Evolutionary conservation across 2,797 vertebrate genomes (phyloP), one percentile per base, ranked within the genome.

Genomic region (Siniperca obscura): DNA sequence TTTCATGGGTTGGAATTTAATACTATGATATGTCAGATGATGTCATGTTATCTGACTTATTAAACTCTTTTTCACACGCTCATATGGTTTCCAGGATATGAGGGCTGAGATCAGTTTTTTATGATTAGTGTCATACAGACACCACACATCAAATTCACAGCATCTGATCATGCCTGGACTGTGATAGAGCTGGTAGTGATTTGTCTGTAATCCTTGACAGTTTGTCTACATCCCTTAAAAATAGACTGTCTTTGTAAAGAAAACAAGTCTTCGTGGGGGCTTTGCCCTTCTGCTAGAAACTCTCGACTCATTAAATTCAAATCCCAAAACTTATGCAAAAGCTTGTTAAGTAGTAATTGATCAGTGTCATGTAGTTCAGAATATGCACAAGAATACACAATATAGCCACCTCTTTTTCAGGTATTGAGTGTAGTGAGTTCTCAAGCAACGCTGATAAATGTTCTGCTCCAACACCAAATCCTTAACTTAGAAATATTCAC

Each of bases 1-100:
- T 62, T 86, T 83, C 86, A 57, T 62, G 46, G 68, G 81, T 77
- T 79, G 77, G 67, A 84, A 80, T 91, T 85, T 88, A 90, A 91
- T 91, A 72, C 78, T 13, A 19, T 25, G 7, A 83, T 84, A 67
- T 80, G 87, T 91, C 90, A 88, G 72, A 65, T 82, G 77, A 81
- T 87, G 88, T 77, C 80, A 68, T 55, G 81, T 76, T 86, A 89
- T 85, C 86, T 82, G 90, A 82, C 73, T 86, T 84, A 85, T 89
- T 76, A 87, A 87, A 86, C 57, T 53, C 52, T 67, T 74, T 74
- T 73, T 72, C 72, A 67, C 40, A 2, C 7, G 60, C 73, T 71
- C 52, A 55, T 82, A 57, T 27, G 66, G 74, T 81, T 70, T 76
- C 60, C 19, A 60, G 67, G 74, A 84, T 77, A 69, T 30, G 74